These are phyloP conservation scores for Parnassius smintheus DNA, from an alignment of 2,888 invertebrate genomes.

Conservation along the genomic window DNA sequence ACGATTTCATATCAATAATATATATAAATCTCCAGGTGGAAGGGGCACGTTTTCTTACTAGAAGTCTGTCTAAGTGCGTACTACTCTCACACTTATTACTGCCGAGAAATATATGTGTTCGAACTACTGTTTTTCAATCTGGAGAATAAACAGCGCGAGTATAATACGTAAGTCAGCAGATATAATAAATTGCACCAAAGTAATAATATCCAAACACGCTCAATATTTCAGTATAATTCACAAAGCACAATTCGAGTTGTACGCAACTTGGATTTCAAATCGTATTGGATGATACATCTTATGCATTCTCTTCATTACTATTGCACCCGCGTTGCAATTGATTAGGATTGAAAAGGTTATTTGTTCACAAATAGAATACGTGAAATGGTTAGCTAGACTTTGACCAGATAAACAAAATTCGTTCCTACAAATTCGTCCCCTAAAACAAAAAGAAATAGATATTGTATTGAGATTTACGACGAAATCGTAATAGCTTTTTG, in stretches of 20 bases:
- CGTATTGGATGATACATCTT: slow-evolving; percentile 26
- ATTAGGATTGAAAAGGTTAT: slow-evolving; percentile 28
- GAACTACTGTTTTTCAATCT: no score
- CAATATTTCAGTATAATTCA: background rate
- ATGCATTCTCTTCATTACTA: slow-evolving; percentile 26
- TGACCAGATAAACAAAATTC: slow-evolving; percentile 26
- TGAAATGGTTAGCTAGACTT: slow-evolving; percentile 18
- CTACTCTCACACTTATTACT: no score
- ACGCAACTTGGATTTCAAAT: slow-evolving; percentile 22
- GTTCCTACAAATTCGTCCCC: slow-evolving; percentile 16
- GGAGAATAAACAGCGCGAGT: no score
- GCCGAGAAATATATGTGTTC: no score
- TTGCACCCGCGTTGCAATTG: slow-evolving; percentile 26
- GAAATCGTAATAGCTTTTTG: slow-evolving; percentile 27
- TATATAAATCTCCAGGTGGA: no score
- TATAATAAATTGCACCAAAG: no score
- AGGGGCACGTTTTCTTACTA: no score
- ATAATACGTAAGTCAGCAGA: no score
- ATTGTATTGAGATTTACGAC: slow-evolving; percentile 25
- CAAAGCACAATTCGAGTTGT: slow-evolving; percentile 14
- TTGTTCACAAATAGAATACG: slow-evolving; percentile 26
- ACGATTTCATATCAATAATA: no score
- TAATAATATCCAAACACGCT: no score
- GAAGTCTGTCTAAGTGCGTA: no score
- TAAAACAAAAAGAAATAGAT: slow-evolving; percentile 25